Evolutionary conservation across 2,888 invertebrate genomes (phyloP), one percentile per base, ranked within the genome.

Genomic region (Drosophila infuscata): DNA sequence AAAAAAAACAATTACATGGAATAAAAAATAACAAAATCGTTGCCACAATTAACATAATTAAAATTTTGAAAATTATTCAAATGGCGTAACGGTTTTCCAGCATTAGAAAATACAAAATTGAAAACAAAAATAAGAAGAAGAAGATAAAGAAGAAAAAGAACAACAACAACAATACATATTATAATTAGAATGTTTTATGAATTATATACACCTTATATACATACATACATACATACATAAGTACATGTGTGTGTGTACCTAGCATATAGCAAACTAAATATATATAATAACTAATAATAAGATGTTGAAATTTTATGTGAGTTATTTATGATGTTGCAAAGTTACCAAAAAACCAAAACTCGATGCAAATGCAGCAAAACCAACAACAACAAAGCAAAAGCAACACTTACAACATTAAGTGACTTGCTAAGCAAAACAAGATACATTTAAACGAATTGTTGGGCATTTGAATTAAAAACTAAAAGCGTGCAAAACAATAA

Each of bases 241-340:
- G 25, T 49, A 56, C 30, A 35, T 43, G 30, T 48, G 61, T 74
- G 51, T 48, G 62, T 62, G 43, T 64, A 61, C 60, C 51, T 71
- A 66, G 69, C 64, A 58, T 69, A 73, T 60, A 64, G 59, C 33
- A 43, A 68, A 48, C 35, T 43, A 70, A 52, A 32, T 20, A 41
- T 58, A 48, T 53, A 48, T 53, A 48, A 25, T 36, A 77, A 67
- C 49, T 77, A 72, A 78, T 30, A 49, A 64, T 88, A 84, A 82
- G 79, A 82, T 82, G 90, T 86, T 89, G 81, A 85, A 81, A 82
- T 81, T 87, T 79, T 84, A 88, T 89, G 85, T 81, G 86, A 82
- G 79, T 89, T 89, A 82, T 82, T 82, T 77, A 82, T 72, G 76
- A 86, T 81, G 88, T 88, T 89, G 78, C 77, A 76, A 74, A 79